Evolutionary conservation across 1,140 invertebrate genomes (phyloP).

Genomic region (Metopolophium dirhodum): DNA sequence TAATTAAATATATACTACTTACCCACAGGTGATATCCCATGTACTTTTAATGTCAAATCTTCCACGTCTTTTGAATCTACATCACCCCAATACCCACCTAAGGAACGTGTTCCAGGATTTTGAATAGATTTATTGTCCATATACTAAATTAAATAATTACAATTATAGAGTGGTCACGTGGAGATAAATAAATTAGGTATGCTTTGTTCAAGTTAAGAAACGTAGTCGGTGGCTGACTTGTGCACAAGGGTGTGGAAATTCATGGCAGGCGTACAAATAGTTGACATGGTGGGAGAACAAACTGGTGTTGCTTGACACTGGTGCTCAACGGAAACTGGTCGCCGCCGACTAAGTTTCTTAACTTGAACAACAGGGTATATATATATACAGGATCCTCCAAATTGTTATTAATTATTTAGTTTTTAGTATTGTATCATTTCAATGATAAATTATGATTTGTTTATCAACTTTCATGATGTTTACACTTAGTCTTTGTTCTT

Average conservation of each 20-base stretch:
- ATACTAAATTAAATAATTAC: not conserved
- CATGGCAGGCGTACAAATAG: not conserved
- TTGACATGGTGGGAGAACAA: no score
- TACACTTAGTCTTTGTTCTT: not conserved
- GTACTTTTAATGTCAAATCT: slow-evolving; percentile 74
- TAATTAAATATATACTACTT: slow-evolving; percentile 43
- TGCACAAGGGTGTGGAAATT: no score
- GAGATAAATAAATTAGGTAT: not conserved
- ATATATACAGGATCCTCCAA: not conserved
- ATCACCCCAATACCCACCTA: slow-evolving; percentile 68
- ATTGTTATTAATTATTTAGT: not conserved
- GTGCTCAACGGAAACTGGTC: no score
- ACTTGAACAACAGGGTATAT: not conserved
- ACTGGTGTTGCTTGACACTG: no score
- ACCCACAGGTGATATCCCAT: slow-evolving; percentile 77
- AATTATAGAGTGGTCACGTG: not conserved
- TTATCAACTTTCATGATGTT: no score
- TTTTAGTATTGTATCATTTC: not conserved
- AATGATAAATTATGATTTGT: not conserved
- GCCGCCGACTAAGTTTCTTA: no score
- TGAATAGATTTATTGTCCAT: slow-evolving; percentile 31
- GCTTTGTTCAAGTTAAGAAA: no score
- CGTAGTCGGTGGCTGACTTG: no score
- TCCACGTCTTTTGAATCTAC: slow-evolving; percentile 66
- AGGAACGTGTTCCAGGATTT: slow-evolving; percentile 29